phyloP scores from a whole-genome alignment of 2,888 invertebrate species.

The Hypena proboscidalis region DNA sequence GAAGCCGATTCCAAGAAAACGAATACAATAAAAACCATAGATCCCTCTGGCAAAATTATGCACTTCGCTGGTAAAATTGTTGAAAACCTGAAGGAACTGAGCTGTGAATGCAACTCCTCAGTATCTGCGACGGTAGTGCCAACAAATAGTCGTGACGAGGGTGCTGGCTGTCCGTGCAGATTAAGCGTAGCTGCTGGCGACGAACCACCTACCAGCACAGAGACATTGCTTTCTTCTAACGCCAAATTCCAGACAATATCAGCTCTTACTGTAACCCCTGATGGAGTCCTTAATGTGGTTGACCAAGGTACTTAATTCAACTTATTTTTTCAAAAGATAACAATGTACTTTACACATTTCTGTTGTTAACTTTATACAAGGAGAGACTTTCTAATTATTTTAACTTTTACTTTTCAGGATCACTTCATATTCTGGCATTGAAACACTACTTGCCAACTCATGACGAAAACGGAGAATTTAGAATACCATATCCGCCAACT shows the following conservation, averaged over 20 bases:
- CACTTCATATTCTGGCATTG: conserved; percentile 92
- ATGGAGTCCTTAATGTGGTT: conserved; percentile 97
- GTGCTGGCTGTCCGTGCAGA: conserved; percentile 77
- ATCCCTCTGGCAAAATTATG: conserved; percentile 95
- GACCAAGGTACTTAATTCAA: conserved; percentile 90
- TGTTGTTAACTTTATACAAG: too few species aligned
- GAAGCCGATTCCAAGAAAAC: conserved; percentile 95
- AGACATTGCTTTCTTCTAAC: conserved; percentile 94
- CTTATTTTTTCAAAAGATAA: background rate
- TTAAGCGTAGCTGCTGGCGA: conserved; percentile 84
- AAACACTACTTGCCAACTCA: conserved; percentile 95
- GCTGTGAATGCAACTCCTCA: conserved; percentile 86
- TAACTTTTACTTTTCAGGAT: conserved; percentile 75
- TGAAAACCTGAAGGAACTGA: conserved; percentile 83
- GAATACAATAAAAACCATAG: conserved; percentile 93
- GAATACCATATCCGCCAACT: conserved; percentile 96
- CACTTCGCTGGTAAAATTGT: conserved; percentile 96
- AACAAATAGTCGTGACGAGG: conserved; percentile 67
- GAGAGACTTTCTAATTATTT: too few species aligned
- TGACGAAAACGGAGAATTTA: conserved; percentile 95
- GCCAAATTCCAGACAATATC: conserved; percentile 95
- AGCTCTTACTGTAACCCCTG: conserved; percentile 96
- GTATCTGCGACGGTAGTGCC: conserved; percentile 83
- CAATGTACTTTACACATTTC: background rate
- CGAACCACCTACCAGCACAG: conserved; percentile 91